Percentiles rank a stretch among this genome's conserved stretches.
These are phyloP conservation scores for Montipora capitata DNA, from an alignment of 92 coral and sea anemone species.

Conservation along the genomic window DNA sequence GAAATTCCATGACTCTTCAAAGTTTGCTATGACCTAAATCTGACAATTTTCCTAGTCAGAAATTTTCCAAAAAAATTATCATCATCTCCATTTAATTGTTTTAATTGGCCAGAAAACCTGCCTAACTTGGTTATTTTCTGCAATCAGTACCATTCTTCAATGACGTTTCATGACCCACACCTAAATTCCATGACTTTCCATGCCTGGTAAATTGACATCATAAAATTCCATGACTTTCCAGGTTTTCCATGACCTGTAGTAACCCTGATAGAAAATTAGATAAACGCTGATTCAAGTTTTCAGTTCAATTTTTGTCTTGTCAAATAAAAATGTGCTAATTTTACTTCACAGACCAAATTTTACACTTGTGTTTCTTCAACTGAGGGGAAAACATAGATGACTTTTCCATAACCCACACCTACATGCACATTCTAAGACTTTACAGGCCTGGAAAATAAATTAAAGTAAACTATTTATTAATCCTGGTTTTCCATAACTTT, in stretches of 20 bases:
- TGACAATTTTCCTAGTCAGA: constrained; percentile 1
- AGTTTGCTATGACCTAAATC: background rate
- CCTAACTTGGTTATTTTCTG: constrained; percentile 17
- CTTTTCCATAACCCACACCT: constrained; percentile 14
- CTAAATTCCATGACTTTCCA: too few relatives aligned
- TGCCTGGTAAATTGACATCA: too few relatives aligned
- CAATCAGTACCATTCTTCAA: constrained; percentile 1
- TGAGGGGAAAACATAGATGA: background rate
- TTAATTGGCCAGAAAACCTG: constrained; percentile 6
- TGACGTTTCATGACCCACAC: constrained; percentile 8
- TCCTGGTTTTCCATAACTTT: constrained; percentile 3
- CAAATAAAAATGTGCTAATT: constrained; percentile 9
- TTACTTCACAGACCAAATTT: constrained; percentile 13
- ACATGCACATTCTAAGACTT: constrained; percentile 14
- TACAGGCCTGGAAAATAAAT: constrained; percentile 1
- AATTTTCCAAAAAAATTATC: constrained; percentile 13
- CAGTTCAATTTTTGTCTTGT: constrained; percentile 6
- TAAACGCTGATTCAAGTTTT: constrained; percentile 13
- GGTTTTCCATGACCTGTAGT: background rate
- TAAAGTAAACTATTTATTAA: constrained; percentile 7
- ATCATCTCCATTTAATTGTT: constrained; percentile 15
- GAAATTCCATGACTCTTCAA: too few relatives aligned
- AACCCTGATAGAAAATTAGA: background rate
- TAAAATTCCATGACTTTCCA: background rate
- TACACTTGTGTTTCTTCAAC: constrained; percentile 3